Percentiles rank a stretch among this genome's conserved stretches.
These are phyloP conservation scores for Anseranas semipalmata DNA, from an alignment of 2,113 vertebrate genomes.

Conservation along the genomic window DNA sequence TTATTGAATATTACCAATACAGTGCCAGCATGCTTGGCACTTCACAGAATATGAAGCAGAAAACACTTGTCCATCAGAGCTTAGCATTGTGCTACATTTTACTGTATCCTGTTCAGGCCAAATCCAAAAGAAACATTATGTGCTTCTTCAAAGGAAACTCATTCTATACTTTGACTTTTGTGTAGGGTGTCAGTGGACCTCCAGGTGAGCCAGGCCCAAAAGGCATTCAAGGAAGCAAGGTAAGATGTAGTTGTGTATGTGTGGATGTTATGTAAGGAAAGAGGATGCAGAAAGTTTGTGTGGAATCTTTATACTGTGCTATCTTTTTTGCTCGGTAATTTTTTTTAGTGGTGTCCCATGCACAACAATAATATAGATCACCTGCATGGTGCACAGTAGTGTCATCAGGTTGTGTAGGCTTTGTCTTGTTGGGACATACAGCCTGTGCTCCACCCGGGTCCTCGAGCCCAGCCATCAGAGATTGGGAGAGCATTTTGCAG, in stretches of 20 bases:
- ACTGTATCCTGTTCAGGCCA: not conserved
- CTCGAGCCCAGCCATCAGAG: not conserved
- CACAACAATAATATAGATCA: not conserved
- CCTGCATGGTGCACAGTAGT: not conserved
- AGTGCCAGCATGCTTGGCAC: not conserved
- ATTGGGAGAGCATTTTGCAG: not conserved
- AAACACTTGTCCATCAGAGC: not conserved
- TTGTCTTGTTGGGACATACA: not conserved
- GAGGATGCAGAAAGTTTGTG: not conserved
- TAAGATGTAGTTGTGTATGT: constrained; percentile 54
- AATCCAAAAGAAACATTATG: not conserved
- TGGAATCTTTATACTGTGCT: not conserved
- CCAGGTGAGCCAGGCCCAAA: constrained; percentile 82
- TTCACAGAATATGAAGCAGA: not conserved
- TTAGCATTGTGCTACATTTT: not conserved
- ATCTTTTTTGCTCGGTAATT: not conserved
- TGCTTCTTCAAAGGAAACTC: not conserved
- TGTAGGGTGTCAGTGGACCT: constrained; percentile 81
- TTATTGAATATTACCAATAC: not conserved
- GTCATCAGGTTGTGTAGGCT: not conserved
- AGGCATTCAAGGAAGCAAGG: constrained; percentile 85
- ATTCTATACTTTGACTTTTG: constrained; percentile 31
- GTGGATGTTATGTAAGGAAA: not conserved
- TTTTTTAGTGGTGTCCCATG: not conserved
- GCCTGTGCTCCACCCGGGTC: not conserved